Evolutionary conservation across 2,113 vertebrate species (phyloP).

Genomic region (Felis chaus): DNA sequence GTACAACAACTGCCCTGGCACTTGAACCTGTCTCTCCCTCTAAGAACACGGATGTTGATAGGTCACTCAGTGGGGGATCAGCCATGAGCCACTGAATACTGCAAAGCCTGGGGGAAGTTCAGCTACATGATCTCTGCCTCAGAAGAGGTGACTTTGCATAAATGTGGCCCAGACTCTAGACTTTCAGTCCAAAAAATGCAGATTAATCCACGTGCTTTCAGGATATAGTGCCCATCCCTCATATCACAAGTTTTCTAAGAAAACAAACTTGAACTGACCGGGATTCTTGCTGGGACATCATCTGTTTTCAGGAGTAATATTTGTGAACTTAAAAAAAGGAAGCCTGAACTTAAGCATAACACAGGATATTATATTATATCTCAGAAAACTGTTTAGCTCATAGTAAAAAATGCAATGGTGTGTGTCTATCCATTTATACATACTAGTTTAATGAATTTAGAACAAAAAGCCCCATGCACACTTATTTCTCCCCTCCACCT

Average conservation of each 20-base stretch:
- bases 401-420: not conserved
- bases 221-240: not conserved
- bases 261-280: not conserved
- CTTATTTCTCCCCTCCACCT: not conserved
- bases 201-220: not conserved
- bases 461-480: not conserved
- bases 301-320: conserved; percentile 18
- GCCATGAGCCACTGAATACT: not conserved
- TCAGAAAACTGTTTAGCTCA: conserved; percentile 1
- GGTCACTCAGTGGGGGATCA: not conserved
- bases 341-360: not conserved
- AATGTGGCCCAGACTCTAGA: not conserved
- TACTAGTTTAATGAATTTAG: conserved; percentile 23
- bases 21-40: not conserved
- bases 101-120: not conserved
- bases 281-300: not conserved
- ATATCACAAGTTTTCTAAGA: not conserved
- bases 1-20: not conserved
- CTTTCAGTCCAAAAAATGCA: not conserved
- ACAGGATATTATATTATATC: not conserved
- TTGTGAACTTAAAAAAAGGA: not conserved
- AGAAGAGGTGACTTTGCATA: not conserved
- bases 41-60: not conserved
- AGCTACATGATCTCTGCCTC: not conserved
- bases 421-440: not conserved